phyloP scores from a whole-genome alignment of 2,888 invertebrate genomes.

The Deilephila elpenor region DNA sequence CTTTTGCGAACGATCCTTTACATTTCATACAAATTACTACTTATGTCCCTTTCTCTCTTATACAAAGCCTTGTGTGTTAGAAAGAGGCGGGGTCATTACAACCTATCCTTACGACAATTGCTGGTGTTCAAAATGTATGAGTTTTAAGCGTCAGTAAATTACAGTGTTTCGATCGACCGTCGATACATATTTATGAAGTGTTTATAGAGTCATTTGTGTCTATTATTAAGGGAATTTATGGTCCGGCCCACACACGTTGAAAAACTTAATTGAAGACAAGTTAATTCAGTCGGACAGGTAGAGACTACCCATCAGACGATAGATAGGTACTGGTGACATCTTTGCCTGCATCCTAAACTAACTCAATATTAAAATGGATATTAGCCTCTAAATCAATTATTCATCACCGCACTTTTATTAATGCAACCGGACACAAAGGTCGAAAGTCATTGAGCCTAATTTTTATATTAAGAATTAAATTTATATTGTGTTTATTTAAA shows the following conservation, averaged over 20 bases:
- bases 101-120: slow-evolving; percentile 28
- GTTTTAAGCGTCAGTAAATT: slow-evolving; percentile 23
- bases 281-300: neutral
- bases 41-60: slow-evolving; percentile 41
- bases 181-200: slow-evolving; percentile 28
- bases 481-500: neutral
- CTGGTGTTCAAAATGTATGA: slow-evolving; percentile 30
- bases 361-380: too few species aligned
- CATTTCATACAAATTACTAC: slow-evolving; percentile 56
- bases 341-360: too few species aligned
- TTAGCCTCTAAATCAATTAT: too few species aligned
- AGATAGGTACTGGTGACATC: too few species aligned
- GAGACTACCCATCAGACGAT: too few species aligned
- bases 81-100: slow-evolving; percentile 37
- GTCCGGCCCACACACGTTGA: slow-evolving; percentile 4
- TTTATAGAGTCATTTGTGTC: slow-evolving; percentile 18
- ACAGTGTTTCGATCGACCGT: slow-evolving; percentile 12
- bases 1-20: slow-evolving; percentile 66
- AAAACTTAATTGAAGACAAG: neutral
- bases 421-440: neutral
- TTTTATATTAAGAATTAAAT: neutral
- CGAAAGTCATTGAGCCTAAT: neutral
- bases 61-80: slow-evolving; percentile 20
- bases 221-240: neutral
- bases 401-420: neutral